A percentile compares a stretch with the other conserved stretches of the same genome.
Conservation (phyloP, 2,797 vertebrate species). For the Austrolebias charrua region DNA sequence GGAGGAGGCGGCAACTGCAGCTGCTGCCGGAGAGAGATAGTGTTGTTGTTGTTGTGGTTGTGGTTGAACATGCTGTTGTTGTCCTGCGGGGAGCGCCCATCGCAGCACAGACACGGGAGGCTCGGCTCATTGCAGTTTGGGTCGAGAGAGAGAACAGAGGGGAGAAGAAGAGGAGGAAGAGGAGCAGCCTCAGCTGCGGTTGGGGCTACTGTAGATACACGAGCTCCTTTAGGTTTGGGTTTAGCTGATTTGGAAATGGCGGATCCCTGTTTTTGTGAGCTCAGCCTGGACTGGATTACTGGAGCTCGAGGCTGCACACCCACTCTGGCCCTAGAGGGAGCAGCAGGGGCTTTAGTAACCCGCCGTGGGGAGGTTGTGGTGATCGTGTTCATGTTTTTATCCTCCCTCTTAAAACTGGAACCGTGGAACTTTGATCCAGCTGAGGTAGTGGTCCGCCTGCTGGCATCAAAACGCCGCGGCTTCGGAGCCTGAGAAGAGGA, state of each 20-base stretch:
- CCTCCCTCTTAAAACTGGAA: constrained; percentile 71
- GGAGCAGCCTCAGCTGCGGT: constrained; percentile 29
- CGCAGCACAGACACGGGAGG: constrained; percentile 89
- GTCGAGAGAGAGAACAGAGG: constrained; percentile 71
- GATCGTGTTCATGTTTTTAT: constrained; percentile 80
- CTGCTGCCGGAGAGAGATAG: constrained; percentile 78
- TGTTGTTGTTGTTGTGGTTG: constrained; percentile 84
- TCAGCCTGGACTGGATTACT: constrained; percentile 64
- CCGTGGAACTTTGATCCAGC: constrained; percentile 66
- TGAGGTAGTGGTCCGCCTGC: constrained; percentile 56
- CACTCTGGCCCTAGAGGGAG: constrained; percentile 65
- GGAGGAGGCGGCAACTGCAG: constrained; percentile 74
- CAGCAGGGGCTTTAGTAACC: constrained; percentile 56
- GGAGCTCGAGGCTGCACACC: constrained; percentile 66
- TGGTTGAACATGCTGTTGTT: constrained; percentile 83
- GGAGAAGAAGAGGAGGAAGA: constrained; percentile 46
- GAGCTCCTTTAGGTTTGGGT: constrained; percentile 70
- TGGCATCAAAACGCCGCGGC: constrained; percentile 74
- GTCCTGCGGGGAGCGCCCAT: constrained; percentile 80
- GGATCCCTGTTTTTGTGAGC: constrained; percentile 62
- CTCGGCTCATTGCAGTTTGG: constrained; percentile 93
- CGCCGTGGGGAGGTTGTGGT: constrained; percentile 55
- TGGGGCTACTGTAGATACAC: constrained; percentile 44
- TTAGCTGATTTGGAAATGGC: constrained; percentile 59
- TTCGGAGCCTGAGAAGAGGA: constrained; percentile 75